These are phyloP conservation scores for Tetramorium alpestre DNA, from an alignment of 1,140 invertebrate genomes.

Conservation along the genomic window DNA sequence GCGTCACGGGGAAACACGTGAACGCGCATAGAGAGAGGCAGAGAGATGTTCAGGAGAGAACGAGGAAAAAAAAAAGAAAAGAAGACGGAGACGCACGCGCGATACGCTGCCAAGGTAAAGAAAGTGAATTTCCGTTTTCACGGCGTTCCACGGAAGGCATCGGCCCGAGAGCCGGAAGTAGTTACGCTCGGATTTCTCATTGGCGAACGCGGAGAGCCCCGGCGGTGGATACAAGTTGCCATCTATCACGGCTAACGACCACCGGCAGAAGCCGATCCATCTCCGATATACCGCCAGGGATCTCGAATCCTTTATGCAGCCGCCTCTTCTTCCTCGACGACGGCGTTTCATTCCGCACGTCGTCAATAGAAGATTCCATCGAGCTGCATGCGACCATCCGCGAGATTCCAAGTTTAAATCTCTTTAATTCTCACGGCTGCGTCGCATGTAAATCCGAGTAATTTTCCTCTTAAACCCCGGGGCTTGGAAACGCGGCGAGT, in stretches of 20 bases:
- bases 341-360: background rate
- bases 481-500: background rate
- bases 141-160: slow-evolving; percentile 65
- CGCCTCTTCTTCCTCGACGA: slow-evolving; percentile 40
- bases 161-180: slow-evolving; percentile 75
- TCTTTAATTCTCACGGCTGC: background rate
- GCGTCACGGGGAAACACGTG: slow-evolving; percentile 51
- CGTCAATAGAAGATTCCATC: slow-evolving; percentile 17
- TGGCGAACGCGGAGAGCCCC: slow-evolving; percentile 53
- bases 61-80: slow-evolving; percentile 13
- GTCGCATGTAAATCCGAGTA: background rate
- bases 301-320: slow-evolving; percentile 32
- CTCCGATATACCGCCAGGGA: slow-evolving; percentile 65
- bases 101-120: slow-evolving; percentile 67
- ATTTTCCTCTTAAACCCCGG: background rate
- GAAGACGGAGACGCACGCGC: slow-evolving; percentile 8
- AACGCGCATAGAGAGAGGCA: background rate
- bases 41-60: background rate
- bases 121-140: slow-evolving; percentile 76
- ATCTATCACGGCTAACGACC: slow-evolving; percentile 77
- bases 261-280: slow-evolving; percentile 69
- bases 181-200: slow-evolving; percentile 78
- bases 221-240: slow-evolving; percentile 62
- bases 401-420: background rate
- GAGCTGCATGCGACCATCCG: background rate